These are phyloP conservation scores for Exocentrus adspersus DNA, from an alignment of 2,888 invertebrate genomes.

Conservation along the genomic window DNA sequence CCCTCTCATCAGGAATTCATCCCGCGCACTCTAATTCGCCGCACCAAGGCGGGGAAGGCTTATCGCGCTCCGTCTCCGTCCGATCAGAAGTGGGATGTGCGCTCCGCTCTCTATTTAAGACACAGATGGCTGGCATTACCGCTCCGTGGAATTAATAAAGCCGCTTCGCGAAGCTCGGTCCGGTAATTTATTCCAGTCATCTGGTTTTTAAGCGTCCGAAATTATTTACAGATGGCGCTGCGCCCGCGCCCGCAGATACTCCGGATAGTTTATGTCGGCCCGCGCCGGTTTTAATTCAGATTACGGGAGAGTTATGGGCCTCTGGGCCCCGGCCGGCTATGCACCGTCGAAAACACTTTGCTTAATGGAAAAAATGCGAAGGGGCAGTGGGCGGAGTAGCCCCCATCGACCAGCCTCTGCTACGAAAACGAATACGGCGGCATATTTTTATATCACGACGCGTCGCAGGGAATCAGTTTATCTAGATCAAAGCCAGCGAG, in stretches of 20 bases:
- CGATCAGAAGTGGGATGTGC: neutral
- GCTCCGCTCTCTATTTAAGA: constrained; percentile 30
- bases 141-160: constrained; percentile 47
- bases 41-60: constrained; percentile 48
- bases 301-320: constrained; percentile 9
- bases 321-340: neutral
- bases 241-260: constrained; percentile 19
- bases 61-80: constrained; percentile 22
- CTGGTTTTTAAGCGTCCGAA: constrained; percentile 40
- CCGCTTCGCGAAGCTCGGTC: constrained; percentile 39
- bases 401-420: neutral
- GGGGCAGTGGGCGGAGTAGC: neutral
- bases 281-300: constrained; percentile 9
- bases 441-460: neutral
- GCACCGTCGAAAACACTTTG: neutral
- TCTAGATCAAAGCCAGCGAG: constrained; percentile 13
- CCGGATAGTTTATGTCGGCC: constrained; percentile 7
- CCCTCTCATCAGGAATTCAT: constrained; percentile 60
- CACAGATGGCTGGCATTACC: constrained; percentile 45
- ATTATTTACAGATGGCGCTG: constrained; percentile 42
- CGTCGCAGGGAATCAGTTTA: constrained; percentile 16
- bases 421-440: no score
- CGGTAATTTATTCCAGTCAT: constrained; percentile 43
- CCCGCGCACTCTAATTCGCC: constrained; percentile 60
- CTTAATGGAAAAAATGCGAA: constrained; percentile 3